Conservation (phyloP, 2,113 vertebrate genomes). For the Xenotilapia flavipinnis region DNA sequence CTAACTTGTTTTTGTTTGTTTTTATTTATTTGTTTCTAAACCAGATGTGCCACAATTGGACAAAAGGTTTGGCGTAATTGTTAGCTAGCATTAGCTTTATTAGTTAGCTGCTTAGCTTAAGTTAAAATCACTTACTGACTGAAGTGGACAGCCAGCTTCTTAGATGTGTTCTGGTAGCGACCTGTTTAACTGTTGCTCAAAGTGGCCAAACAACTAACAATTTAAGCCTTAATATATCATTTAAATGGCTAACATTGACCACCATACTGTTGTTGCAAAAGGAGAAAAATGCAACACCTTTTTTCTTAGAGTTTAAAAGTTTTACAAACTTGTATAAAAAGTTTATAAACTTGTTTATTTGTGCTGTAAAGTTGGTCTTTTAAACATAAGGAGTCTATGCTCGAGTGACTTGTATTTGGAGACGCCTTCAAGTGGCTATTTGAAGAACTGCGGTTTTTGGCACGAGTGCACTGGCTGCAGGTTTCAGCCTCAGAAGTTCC, state of each 20-base stretch:
- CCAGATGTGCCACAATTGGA: not conserved
- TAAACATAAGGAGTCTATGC: not conserved
- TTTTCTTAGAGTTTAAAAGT: not conserved
- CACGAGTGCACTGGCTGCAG: not conserved
- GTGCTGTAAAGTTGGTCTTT: not conserved
- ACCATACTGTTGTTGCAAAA: not conserved
- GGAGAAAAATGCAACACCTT: not conserved
- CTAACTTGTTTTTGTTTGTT: not conserved
- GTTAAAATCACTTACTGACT: not conserved
- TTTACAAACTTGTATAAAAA: not conserved
- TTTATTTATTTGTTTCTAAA: not conserved
- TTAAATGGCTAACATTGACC: not conserved
- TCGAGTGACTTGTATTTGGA: not conserved
- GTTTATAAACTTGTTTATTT: not conserved
- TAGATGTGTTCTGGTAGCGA: not conserved
- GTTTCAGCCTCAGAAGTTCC: not conserved
- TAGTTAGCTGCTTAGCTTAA: not conserved
- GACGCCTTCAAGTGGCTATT: rapidly evolving
- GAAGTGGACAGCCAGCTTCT: rapidly evolving
- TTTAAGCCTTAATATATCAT: not conserved
- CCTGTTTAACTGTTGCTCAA: not conserved
- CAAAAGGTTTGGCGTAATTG: rapidly evolving
- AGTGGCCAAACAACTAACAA: not conserved
- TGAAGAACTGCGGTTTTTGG: not conserved
- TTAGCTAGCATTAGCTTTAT: not conserved